Evolutionary conservation across 2,888 invertebrate species (phyloP), one percentile per base, ranked within the genome.

Genomic region (Latrodectus elegans): DNA sequence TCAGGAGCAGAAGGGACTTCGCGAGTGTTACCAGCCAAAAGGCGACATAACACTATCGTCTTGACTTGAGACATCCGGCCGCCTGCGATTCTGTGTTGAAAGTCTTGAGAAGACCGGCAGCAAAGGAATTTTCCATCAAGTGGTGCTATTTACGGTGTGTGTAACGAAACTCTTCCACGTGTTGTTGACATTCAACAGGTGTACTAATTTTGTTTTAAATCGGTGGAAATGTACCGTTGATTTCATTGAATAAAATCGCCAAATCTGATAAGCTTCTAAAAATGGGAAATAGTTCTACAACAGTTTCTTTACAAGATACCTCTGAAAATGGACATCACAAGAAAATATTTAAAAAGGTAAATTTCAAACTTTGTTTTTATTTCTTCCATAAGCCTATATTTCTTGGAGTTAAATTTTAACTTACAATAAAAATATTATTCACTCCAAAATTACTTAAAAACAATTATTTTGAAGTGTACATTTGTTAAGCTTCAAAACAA

Each of bases 271-370:
- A n/a, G n/a, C 15, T 70, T 38, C 14, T 52, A 55, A 76, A 17
- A 1, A 86, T 86, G 86, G 86, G 86, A n/a, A 86, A 86, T 49
- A 81, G 67, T 72, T 81, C 86, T 11, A 86, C 86, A 12, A 86
- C 86, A 8, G 86, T 86, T 52, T 86, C 86, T 4, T 38, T 86
- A 51, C 86, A 86, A 86, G 86, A 86, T 15, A 81, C 70, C 49
- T 65, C 76, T 22, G 86, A 86, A 81, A 86, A 86, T 86, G 86
- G 86, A 77, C 85, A 85, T 65, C 80, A 86, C 68, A 86, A 86
- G n/a, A 80, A 81, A 3, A 64, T 72, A 17, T 80, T 80, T n/a
- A 71, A 70, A 86, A 86, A 86, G 81, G 86, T 86, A 73, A 86
- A 73, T 53, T 11, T 38, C 3, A 4, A 38, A 4, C 6, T 38